Percentiles rank a stretch among this genome's conserved stretches.
Conservation (phyloP, 2,888 invertebrate genomes). For the Clunio marinus region DNA sequence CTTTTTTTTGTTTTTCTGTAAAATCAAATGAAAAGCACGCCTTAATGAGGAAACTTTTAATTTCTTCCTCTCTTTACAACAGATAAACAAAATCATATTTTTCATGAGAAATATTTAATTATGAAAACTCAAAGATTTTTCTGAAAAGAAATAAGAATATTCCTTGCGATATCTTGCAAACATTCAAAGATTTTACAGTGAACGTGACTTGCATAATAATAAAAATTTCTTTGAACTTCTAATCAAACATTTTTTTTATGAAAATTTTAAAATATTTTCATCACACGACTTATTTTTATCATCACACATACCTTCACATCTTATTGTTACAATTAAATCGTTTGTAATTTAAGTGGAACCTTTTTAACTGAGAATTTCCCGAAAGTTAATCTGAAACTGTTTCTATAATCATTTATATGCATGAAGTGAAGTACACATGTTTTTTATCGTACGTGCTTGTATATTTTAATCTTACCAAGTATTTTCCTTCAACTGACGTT, state of each 20-base stretch:
- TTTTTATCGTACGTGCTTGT: conserved; percentile 34
- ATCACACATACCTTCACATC: too few species aligned
- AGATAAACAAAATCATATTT: background rate
- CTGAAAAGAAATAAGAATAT: too few species aligned
- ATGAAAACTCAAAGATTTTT: too few species aligned
- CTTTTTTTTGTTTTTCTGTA: background rate
- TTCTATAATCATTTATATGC: conserved; percentile 35
- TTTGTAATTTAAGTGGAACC: conserved; percentile 32
- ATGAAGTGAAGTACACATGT: conserved; percentile 36
- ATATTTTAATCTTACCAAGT: conserved; percentile 33
- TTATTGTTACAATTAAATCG: conserved; percentile 37
- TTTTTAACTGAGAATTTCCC: too few species aligned
- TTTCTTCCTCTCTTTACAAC: background rate
- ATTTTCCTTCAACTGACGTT: background rate
- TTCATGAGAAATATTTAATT: conserved; percentile 18
- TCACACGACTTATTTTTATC: too few species aligned
- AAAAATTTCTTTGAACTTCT: too few species aligned
- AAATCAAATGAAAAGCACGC: background rate
- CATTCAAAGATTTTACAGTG: too few species aligned
- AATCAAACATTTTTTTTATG: too few species aligned
- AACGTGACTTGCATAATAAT: too few species aligned
- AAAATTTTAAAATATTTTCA: too few species aligned
- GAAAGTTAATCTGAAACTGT: too few species aligned
- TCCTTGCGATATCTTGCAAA: too few species aligned
- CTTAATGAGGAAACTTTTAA: conserved; percentile 39